A percentile compares a stretch with the other conserved stretches of the same genome.
Evolutionary conservation across 2,797 vertebrate species (phyloP).

Genomic region (Antrozous pallidus): DNA sequence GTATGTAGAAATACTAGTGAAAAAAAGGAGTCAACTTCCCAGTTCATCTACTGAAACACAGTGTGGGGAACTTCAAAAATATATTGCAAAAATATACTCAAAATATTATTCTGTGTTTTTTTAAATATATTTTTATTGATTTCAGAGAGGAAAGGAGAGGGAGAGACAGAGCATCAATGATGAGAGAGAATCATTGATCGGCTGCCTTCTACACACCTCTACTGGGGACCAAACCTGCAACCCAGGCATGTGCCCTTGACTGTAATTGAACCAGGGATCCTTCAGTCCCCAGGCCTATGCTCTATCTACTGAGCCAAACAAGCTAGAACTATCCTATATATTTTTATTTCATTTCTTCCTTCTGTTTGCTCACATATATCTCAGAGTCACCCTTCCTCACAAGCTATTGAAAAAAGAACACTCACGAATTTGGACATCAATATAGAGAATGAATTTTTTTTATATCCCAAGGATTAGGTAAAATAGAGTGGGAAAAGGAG

Average conservation of each 20-base stretch:
- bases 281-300: too few relatives aligned
- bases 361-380: background rate
- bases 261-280: too few relatives aligned
- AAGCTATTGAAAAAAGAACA: background rate
- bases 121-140: too few relatives aligned
- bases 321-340: background rate
- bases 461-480: background rate
- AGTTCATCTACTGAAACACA: background rate
- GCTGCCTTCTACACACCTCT: too few relatives aligned
- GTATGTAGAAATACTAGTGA: background rate
- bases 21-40: background rate
- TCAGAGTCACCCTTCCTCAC: background rate
- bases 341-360: background rate
- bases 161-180: too few relatives aligned
- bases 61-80: background rate
- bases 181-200: too few relatives aligned
- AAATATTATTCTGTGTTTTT: background rate
- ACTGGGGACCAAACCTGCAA: too few relatives aligned
- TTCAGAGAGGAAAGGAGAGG: too few relatives aligned
- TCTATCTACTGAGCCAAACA: too few relatives aligned
- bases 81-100: background rate
- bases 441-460: background rate
- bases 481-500: background rate
- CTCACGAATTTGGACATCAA: background rate
- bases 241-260: too few relatives aligned